Base-by-base conservation (phyloP, 2,888 invertebrate genomes). In the Cryptocephalus moraei region DNA sequence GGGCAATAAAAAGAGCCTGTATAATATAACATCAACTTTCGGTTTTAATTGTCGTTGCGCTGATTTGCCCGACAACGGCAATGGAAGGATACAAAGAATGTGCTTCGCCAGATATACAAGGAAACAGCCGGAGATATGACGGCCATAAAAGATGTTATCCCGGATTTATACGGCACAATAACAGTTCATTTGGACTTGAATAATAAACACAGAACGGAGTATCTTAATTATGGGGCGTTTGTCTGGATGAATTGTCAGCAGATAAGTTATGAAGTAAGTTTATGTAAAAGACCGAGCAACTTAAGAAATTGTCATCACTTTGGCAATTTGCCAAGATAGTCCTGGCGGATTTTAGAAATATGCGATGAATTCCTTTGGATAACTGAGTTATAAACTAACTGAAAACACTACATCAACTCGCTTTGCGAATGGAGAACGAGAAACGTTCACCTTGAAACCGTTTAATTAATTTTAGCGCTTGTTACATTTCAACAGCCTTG, bases 11-110 rank as follows among this genome's bases (percentile, higher is more conserved):
- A 49, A 49, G 47, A 44, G 44, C 48, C 51, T 49, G 49, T 54
- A 34, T 13, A 56, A 55, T 48, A 46, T 48, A 49, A 34, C 46
- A 43, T 31, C 13, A 32, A 22, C 34, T 33, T 43, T 48, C 45
- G 41, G 44, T 53, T 54, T 56, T 55, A 58, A 53, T 55, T 55
- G 54, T 53, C 45, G 51, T 48, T 49, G 45, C 49, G 49, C 54
- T 49, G 55, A 55, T 55, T 58, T 55, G 49, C 53, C 55, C 52
- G 55, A 56, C 51, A 49, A 48, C 50, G 49, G 48, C 49, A 51
- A 41, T 44, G 54, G 50, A 48, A 50, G 48, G 55, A 54, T 53
- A 53, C 51, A 52, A 55, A 53, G 49, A 54, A 22, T 22, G 22
- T 22, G 22, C 22, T 47, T 51, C 49, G 48, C 42, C 44, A 46